Conservation (phyloP, 2,797 vertebrate genomes). For the Brachyrhaphis roseni region DNA sequence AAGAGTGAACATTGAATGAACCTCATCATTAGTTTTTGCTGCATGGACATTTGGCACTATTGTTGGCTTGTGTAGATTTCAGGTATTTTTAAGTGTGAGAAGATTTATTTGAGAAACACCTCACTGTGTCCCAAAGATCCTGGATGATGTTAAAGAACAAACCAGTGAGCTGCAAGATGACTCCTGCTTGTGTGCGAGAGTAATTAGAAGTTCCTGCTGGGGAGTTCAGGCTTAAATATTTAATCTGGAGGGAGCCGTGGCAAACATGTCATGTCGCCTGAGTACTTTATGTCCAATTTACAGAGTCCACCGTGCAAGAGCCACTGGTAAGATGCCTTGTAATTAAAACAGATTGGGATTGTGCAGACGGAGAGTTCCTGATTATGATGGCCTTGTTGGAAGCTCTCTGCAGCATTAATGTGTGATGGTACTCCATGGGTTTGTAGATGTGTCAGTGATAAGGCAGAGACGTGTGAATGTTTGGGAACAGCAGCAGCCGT, state of each 20-base stretch:
- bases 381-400: conserved; percentile 20
- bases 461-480: conserved; percentile 27
- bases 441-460: conserved; percentile 55
- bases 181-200: conserved; percentile 62
- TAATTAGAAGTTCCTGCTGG: conserved; percentile 78
- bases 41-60: not conserved
- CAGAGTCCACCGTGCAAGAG: conserved; percentile 39
- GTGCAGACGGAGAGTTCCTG: not conserved
- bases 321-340: conserved; percentile 54
- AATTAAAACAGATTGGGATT: conserved; percentile 19
- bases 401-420: conserved; percentile 34
- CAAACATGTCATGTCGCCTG: conserved; percentile 72
- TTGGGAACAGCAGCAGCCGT: conserved; percentile 14
- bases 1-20: not conserved
- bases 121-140: conserved; percentile 37
- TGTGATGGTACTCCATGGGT: conserved; percentile 16
- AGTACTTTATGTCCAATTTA: conserved; percentile 59
- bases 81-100: not conserved
- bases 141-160: conserved; percentile 40
- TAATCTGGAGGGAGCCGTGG: conserved; percentile 69
- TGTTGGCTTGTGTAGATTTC: not conserved
- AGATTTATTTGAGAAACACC: conserved; percentile 19
- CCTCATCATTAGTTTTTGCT: not conserved
- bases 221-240: conserved; percentile 76
- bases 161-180: conserved; percentile 61